Conservation (phyloP, 2,888 invertebrate species). For the Sericinus montela region DNA sequence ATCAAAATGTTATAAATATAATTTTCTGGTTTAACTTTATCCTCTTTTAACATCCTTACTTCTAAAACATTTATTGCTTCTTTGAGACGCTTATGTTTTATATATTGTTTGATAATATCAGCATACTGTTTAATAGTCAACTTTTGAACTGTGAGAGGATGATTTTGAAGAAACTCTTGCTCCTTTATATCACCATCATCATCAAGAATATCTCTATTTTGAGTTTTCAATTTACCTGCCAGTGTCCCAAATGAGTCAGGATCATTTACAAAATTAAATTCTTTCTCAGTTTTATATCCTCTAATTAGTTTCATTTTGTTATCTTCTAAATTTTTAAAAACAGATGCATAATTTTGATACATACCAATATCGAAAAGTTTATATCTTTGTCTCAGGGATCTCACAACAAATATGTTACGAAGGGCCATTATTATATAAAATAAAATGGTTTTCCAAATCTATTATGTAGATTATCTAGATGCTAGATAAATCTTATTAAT, state of each 20-base stretch:
- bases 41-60: conserved; percentile 86
- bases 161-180: conserved; percentile 75
- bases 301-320: conserved; percentile 33
- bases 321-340: conserved; percentile 24
- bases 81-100: conserved; percentile 82
- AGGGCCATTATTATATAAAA: conserved; percentile 34
- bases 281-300: conserved; percentile 50
- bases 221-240: conserved; percentile 33
- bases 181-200: conserved; percentile 81
- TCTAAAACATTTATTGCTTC: conserved; percentile 90
- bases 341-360: conserved; percentile 1
- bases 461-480: no score
- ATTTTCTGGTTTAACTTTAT: conserved; percentile 87
- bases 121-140: conserved; percentile 83
- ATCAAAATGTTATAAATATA: conserved; percentile 92
- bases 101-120: conserved; percentile 83
- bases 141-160: conserved; percentile 69
- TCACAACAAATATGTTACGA: conserved; percentile 19
- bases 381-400: conserved; percentile 3
- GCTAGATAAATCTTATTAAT: no score
- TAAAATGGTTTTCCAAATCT: no score
- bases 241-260: conserved; percentile 80
- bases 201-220: conserved; percentile 40
- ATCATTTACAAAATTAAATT: conserved; percentile 57
- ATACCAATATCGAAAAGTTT: neutral